Evolutionary conservation across 1,140 invertebrate species (phyloP), one percentile per base, ranked within the genome.

Genomic region (Hycleus phaleratus): DNA sequence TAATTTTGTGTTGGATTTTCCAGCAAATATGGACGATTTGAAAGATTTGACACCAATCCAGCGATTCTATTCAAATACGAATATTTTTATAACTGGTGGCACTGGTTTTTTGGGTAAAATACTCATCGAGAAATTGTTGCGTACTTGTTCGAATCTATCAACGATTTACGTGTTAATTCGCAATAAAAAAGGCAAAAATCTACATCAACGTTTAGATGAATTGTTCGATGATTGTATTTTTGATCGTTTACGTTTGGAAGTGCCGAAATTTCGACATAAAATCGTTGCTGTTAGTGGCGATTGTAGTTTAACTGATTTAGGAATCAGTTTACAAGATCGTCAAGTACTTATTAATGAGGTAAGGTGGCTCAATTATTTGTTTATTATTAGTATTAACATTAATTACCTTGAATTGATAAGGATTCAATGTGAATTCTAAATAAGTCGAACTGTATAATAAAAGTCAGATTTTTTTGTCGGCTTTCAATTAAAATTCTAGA

Each of bases 101-200:
- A 90, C 88, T 10, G 88, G 88, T 53, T 88, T 87, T 71, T 75
- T 85, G 56, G 85, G 86, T 9, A 85, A 86, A 73, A 78, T 86
- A 18, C 75, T 93, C 26, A 84, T 93, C 38, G 90, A 93, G 75
- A 93, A 93, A 73, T 71, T 94, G 45, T 73, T 93, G 24, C 78
- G 90, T 52, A 84, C 83, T 25, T 94, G 91, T 72, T 79, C 81
- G 9, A 83, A 86, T 56, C 63, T 94, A 32, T 80, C 81, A 40
- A 82, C 78, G 26, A 82, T 95, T 60, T 94, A 88, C 71, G 74
- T 93, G 25, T 74, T 94, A 43, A 80, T 93, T 40, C 75, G 91
- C 62, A 77, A 79, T 12, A 93, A 93, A 74, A 87, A 86, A 67
- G 86, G 84, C n/a, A 84, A 87, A 69, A 80, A 84, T 65, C 77